Evolutionary conservation across 2,888 invertebrate species (phyloP).

Genomic region (Sclerodermus sp.): DNA sequence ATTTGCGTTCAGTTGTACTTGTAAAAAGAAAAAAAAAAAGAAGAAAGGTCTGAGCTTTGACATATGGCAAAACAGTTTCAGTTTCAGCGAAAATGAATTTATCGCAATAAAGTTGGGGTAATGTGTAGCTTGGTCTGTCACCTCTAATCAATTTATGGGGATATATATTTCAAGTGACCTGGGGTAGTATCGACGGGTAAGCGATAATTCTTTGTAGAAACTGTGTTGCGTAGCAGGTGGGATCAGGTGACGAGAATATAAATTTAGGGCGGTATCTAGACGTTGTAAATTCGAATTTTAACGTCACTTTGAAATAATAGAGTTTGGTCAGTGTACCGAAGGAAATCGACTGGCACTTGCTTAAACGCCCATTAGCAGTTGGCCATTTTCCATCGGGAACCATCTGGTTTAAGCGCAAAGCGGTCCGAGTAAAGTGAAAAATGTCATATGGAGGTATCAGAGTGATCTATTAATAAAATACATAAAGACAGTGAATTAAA

Average conservation of each 20-base stretch:
- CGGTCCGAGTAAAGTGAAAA: no score
- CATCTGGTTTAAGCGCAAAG: no score
- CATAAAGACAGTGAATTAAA: no score
- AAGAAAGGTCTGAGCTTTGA: no score
- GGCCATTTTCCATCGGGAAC: not conserved
- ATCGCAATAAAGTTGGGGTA: not conserved
- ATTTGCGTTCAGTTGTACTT: no score
- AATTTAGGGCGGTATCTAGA: not conserved
- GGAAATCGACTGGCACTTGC: not conserved
- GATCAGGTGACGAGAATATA: not conserved
- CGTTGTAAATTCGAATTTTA: not conserved
- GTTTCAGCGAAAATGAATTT: not conserved
- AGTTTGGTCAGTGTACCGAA: not conserved
- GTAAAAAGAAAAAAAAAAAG: no score
- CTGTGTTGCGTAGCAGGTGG: not conserved
- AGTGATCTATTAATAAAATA: no score
- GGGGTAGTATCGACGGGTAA: not conserved
- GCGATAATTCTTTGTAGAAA: not conserved
- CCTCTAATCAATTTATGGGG: not conserved
- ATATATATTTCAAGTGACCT: not conserved
- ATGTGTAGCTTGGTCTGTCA: not conserved
- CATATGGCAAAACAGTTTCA: no score
- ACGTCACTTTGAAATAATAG: no score
- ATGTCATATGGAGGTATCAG: no score
- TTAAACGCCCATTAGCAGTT: not conserved